Percentiles rank a stretch among this genome's conserved stretches.
These are phyloP conservation scores for Nyctereutes procyonoides DNA, from an alignment of 2,113 vertebrate species.

Conservation along the genomic window DNA sequence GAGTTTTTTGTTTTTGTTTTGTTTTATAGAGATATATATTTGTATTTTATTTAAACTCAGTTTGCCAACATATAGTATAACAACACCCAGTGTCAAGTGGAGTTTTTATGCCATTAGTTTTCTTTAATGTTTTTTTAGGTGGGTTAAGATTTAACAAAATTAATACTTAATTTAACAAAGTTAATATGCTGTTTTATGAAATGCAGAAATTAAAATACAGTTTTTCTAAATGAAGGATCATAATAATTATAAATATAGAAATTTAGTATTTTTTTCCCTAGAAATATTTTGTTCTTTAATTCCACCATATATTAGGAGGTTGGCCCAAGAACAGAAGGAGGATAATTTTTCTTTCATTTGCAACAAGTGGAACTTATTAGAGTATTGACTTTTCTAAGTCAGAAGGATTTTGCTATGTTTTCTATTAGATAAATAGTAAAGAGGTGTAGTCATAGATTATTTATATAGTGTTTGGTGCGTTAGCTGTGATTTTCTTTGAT, in stretches of 20 bases:
- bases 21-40: too few species aligned
- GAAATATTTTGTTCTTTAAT: background rate
- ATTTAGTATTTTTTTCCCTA: background rate
- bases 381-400: background rate
- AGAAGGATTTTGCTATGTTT: background rate
- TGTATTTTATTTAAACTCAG: too few species aligned
- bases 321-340: background rate
- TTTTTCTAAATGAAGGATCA: background rate
- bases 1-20: background rate
- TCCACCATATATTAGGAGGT: background rate
- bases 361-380: background rate
- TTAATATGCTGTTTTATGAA: background rate
- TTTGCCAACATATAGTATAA: too few species aligned
- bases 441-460: background rate
- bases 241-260: background rate
- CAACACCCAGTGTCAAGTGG: background rate
- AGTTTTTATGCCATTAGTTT: background rate
- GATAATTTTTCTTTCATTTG: background rate
- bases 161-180: background rate
- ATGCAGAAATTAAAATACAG: background rate
- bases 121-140: constrained; percentile 17
- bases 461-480: background rate
- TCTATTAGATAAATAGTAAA: background rate
- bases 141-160: background rate
- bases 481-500: background rate